Percentiles rank a stretch among this genome's conserved stretches.
phyloP scores from a whole-genome alignment of 2,797 vertebrate genomes.

The Myripristis murdjan region DNA sequence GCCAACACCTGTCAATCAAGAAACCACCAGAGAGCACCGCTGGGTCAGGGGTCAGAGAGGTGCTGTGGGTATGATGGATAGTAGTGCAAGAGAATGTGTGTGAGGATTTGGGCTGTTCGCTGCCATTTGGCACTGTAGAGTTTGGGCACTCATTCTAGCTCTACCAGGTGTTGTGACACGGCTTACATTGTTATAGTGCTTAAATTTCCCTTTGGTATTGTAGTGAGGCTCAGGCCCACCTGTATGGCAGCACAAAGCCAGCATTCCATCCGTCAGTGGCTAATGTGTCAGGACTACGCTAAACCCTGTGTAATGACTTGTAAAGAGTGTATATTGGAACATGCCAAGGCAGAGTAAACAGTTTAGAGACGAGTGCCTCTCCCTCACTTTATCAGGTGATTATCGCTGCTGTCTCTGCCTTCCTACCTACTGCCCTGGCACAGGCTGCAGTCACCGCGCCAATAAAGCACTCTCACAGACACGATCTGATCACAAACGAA shows the following conservation, averaged over 20 bases:
- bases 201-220: conserved; percentile 41
- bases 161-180: conserved; percentile 28
- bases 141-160: conserved; percentile 36
- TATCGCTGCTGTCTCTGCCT: conserved; percentile 68
- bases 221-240: conserved; percentile 40
- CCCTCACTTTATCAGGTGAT: conserved; percentile 73
- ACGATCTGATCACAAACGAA: conserved; percentile 57
- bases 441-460: conserved; percentile 51
- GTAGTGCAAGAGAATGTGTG: conserved; percentile 16
- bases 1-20: conserved; percentile 79
- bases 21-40: conserved; percentile 24
- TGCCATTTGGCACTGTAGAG: conserved; percentile 11
- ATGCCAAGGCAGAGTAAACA: conserved; percentile 76
- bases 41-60: conserved; percentile 60
- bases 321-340: conserved; percentile 71
- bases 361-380: conserved; percentile 71
- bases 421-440: conserved; percentile 71
- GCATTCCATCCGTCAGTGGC: conserved; percentile 48
- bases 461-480: conserved; percentile 69
- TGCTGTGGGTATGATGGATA: no score
- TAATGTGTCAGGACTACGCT: conserved; percentile 61
- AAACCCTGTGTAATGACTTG: conserved; percentile 70
- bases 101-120: conserved; percentile 6
- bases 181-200: conserved; percentile 27
- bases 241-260: conserved; percentile 51